Conservation (phyloP, 2,888 invertebrate species). For the Trichogramma evanescens region DNA sequence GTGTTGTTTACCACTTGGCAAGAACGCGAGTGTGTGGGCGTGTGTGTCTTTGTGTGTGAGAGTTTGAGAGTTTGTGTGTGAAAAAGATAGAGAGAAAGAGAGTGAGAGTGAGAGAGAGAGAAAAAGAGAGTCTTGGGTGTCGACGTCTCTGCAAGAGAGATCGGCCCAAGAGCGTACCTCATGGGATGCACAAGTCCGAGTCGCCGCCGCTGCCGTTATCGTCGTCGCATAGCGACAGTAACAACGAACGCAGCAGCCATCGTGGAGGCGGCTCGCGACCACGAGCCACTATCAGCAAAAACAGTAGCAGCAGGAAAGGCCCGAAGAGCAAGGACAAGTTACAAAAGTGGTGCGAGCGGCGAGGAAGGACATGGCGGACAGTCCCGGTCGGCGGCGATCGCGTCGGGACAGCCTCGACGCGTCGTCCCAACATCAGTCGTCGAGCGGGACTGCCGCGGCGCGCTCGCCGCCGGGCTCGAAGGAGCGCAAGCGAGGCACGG, state of each 20-base stretch:
- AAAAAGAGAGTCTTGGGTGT: too few species aligned
- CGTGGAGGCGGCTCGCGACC: neutral
- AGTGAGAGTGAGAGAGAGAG: too few species aligned
- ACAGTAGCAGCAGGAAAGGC: neutral
- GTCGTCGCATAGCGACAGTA: too few species aligned
- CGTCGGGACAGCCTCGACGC: constrained; percentile 44
- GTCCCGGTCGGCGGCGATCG: constrained; percentile 38
- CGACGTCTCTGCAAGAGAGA: too few species aligned
- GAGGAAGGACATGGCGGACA: constrained; percentile 43
- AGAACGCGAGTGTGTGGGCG: too few species aligned
- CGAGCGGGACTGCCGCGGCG: constrained; percentile 27
- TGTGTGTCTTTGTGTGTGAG: too few species aligned
- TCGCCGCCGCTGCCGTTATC: neutral
- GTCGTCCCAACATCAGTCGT: constrained; percentile 33
- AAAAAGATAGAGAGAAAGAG: too few species aligned
- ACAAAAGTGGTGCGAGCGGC: constrained; percentile 46
- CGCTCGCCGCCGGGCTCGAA: constrained; percentile 44
- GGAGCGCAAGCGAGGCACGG: constrained; percentile 50
- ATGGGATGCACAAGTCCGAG: constrained; percentile 3
- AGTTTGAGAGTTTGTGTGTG: too few species aligned
- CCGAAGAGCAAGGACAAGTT: neutral
- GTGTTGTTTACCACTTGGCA: too few species aligned
- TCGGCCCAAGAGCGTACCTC: too few species aligned
- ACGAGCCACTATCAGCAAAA: neutral
- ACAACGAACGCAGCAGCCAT: neutral